A percentile compares a stretch with the other conserved stretches of the same genome.
Evolutionary conservation across 2,797 vertebrate genomes (phyloP).

Genomic region (Graptemys geographica): DNA sequence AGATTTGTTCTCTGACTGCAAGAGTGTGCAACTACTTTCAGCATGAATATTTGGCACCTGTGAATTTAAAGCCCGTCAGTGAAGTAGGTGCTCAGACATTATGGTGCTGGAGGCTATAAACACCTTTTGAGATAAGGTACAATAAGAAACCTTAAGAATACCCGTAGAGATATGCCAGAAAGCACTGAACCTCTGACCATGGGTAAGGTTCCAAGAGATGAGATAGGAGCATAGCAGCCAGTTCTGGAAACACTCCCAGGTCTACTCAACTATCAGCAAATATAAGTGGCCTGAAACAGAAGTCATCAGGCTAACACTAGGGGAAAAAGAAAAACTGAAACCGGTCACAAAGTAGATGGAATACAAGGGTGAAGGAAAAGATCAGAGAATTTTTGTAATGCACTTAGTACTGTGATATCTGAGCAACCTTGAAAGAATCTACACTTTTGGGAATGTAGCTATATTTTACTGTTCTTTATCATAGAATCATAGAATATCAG

Average conservation of each 20-base stretch:
- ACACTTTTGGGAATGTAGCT: background rate
- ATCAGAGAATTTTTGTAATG: background rate
- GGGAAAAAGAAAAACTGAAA: background rate
- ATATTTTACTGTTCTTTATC: background rate
- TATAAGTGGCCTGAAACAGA: background rate
- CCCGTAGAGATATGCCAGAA: background rate
- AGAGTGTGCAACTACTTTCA: background rate
- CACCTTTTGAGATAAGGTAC: background rate
- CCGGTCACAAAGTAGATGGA: background rate
- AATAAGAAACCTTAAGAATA: background rate
- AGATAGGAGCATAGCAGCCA: background rate
- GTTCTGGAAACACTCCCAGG: background rate
- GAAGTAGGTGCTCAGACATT: background rate
- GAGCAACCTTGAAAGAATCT: background rate
- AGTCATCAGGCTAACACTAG: background rate
- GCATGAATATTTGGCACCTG: background rate
- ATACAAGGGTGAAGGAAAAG: background rate
- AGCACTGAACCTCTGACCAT: background rate
- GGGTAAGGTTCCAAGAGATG: background rate
- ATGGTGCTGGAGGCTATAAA: background rate
- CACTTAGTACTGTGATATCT: background rate
- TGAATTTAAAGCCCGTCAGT: background rate
- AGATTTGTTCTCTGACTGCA: background rate
- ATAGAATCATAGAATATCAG: too few species aligned
- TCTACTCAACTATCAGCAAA: background rate